Evolutionary conservation across 2,113 vertebrate species (phyloP).

Genomic region (Gambusia holbrooki): DNA sequence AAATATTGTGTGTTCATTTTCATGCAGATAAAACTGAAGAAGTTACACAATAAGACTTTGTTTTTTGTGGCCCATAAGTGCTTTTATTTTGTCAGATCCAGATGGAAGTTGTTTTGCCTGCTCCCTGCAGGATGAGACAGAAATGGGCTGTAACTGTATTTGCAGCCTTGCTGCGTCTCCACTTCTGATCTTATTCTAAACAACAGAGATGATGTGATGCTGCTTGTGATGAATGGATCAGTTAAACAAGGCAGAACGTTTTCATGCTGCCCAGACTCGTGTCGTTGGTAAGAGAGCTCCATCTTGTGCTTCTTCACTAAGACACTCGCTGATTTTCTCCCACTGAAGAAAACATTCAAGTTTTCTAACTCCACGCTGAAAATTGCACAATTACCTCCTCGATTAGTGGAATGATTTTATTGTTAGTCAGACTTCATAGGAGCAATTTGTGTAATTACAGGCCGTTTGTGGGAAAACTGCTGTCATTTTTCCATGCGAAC

Average conservation of each 20-base stretch:
- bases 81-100: background rate
- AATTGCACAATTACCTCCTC: constrained; percentile 53
- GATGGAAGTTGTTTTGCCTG: background rate
- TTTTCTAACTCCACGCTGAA: constrained; percentile 10
- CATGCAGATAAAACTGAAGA: too few relatives aligned
- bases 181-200: constrained; percentile 34
- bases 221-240: constrained; percentile 27
- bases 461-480: constrained; percentile 53
- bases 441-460: constrained; percentile 56
- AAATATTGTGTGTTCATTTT: too few relatives aligned
- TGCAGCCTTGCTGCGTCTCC: constrained; percentile 21
- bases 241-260: constrained; percentile 34
- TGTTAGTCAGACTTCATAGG: constrained; percentile 45
- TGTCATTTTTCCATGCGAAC: constrained; percentile 29
- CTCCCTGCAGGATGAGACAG: background rate
- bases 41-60: background rate
- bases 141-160: constrained; percentile 39
- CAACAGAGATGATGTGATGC: constrained; percentile 29
- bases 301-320: background rate
- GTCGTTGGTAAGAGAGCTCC: constrained; percentile 38
- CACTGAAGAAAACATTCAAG: constrained; percentile 5
- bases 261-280: constrained; percentile 19
- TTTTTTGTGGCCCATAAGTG: background rate
- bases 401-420: constrained; percentile 58
- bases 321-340: background rate